Percentiles rank a stretch among this genome's conserved stretches.
phyloP scores from a whole-genome alignment of 2,888 invertebrate genomes.

The Orchesella flavescens region DNA sequence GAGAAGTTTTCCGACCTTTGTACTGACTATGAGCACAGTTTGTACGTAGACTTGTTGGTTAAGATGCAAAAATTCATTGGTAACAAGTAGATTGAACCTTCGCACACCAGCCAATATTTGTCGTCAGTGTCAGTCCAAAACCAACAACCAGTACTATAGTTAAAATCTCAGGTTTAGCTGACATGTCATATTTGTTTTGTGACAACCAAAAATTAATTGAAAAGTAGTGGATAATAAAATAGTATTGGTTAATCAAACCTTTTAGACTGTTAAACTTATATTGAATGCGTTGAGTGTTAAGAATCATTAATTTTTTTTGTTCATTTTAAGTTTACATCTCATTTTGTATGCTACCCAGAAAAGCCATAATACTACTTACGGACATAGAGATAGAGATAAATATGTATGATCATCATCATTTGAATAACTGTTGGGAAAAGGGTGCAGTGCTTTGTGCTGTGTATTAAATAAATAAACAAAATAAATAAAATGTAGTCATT shows the following conservation, averaged over 20 bases:
- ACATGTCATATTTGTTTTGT: slow-evolving; percentile 7
- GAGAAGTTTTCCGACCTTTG: slow-evolving; percentile 90
- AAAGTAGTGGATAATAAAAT: no score
- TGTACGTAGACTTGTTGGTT: slow-evolving; percentile 91
- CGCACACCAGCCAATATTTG: background rate
- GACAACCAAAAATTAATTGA: slow-evolving; percentile 1
- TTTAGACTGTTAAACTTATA: slow-evolving; percentile 30
- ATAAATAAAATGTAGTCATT: slow-evolving; percentile 46
- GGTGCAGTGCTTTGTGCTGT: slow-evolving; percentile 26
- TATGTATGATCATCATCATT: no score
- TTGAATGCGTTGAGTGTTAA: slow-evolving; percentile 29
- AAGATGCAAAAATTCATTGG: slow-evolving; percentile 87
- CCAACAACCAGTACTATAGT: background rate
- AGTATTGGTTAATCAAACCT: no score
- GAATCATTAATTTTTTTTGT: slow-evolving; percentile 2
- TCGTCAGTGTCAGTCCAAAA: slow-evolving; percentile 16
- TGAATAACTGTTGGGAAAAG: background rate
- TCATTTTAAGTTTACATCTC: background rate
- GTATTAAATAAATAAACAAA: slow-evolving; percentile 7
- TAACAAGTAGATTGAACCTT: slow-evolving; percentile 36
- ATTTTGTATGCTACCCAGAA: slow-evolving; percentile 11
- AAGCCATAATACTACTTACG: slow-evolving; percentile 14
- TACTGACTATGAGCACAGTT: slow-evolving; percentile 93
- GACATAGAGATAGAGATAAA: background rate
- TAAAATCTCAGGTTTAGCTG: slow-evolving; percentile 15